Evolutionary conservation across 2,797 vertebrate species (phyloP), one percentile per base, ranked within the genome.

Genomic region (Poecilia wingei): DNA sequence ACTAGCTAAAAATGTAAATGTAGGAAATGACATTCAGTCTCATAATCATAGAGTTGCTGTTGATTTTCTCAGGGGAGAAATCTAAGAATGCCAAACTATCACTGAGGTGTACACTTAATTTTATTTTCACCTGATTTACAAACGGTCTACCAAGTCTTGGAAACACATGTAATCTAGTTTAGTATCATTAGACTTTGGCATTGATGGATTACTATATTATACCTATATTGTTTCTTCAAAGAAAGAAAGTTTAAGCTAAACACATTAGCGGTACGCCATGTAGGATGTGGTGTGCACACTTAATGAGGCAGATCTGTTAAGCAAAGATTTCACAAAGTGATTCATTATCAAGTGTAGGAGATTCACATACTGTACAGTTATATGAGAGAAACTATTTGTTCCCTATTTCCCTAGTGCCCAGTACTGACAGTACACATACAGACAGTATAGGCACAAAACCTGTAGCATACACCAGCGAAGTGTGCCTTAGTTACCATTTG

Each of bases 391-490:
- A 82, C 75, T 77, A 75, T 91, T 88, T 88, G 84, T 85, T 91
- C 76, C 61, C 71, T 39, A 47, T 86, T 79, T 86, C 71, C 85
- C 80, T 82, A 76, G 46, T 68, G 66, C 83, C 84, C 86, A 72
- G 41, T 25, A 80, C 85, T 91, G 92, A 92, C 88, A 89, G 39
- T 79, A 87, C 87, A 84, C 82, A 77, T 87, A 77, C 84, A 88
- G 86, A 92, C 91, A 91, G 90, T 93, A 92, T 89, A 87, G 87
- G 87, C 84, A 87, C 87, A 92, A 86, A 80, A 78, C 79, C 78
- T 88, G 81, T 80, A 79, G 78, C 86, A 83, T 86, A 86, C 83
- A 79, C 36, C 80, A 82, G 75, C 57, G 82, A 88, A 84, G 74
- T 75, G 78, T 76, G 83, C 79, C 89, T 90, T 87, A 83, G 86